These are phyloP conservation scores for Eira barbara DNA, from an alignment of 2,113 vertebrate genomes.

Conservation along the genomic window DNA sequence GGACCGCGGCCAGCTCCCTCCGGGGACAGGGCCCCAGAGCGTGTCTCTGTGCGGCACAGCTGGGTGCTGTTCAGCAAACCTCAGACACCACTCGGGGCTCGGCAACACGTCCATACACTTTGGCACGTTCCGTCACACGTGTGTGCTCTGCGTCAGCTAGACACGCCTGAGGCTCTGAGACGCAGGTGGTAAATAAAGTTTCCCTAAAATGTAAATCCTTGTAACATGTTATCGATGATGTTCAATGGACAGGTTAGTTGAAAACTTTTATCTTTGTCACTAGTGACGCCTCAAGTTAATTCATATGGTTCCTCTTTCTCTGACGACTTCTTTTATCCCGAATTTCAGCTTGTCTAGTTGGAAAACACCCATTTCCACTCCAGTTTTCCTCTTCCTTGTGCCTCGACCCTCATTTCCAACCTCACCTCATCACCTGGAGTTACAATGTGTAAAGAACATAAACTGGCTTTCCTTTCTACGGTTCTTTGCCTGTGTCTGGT, in stretches of 20 bases:
- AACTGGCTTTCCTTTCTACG: background rate
- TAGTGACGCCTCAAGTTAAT: background rate
- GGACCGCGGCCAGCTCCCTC: background rate
- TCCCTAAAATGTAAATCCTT: background rate
- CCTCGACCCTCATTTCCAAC: background rate
- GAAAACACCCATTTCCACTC: background rate
- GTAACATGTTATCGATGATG: background rate
- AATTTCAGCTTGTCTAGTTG: background rate
- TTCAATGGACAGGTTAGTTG: background rate
- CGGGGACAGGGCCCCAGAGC: background rate
- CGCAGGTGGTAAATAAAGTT: too few species aligned
- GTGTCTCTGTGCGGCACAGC: background rate
- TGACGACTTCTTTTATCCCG: background rate
- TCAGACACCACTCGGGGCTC: rapidly evolving
- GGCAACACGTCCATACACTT: rapidly evolving
- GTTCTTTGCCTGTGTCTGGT: background rate
- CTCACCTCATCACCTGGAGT: background rate
- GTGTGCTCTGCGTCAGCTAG: background rate
- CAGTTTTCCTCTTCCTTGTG: background rate
- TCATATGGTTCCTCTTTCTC: background rate
- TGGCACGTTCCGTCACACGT: rapidly evolving
- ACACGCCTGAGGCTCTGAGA: background rate
- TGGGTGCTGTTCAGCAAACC: background rate
- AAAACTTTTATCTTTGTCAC: background rate
- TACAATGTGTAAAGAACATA: background rate